Evolutionary conservation across 2,888 invertebrate species (phyloP), one percentile per base, ranked within the genome.

Genomic region (Torymus auratus): DNA sequence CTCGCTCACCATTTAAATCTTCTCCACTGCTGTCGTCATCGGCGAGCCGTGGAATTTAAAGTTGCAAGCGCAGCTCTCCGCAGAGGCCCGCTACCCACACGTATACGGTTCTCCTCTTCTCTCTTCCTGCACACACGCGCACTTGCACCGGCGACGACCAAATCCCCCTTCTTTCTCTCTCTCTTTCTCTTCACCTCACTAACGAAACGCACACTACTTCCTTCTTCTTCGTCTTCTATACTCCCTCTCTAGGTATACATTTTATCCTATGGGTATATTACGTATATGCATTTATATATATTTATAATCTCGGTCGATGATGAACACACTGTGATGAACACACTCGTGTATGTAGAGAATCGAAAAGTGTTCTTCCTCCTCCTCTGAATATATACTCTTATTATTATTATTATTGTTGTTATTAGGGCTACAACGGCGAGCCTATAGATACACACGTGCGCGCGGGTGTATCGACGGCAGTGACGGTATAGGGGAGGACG

Each of bases 1-100:
- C 55, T 7, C 28, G 60, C 88, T 89, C 86, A 89, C 89, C 88
- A 87, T 88, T 89, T 89, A 89, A 88, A 89, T 88, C 85, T 83
- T 86, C 85, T 82, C 84, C 80, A 85, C 83, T 83, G 85, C 83
- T 83, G 82, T 75, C 78, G 70, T 70, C 80, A 71, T 58, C 69
- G 68, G 67, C 79, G 28, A 5, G 28, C 28, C 28, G 83, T 82
- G 85, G 84, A 89, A 86, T 89, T 88, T 88, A 89, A 89, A 88
- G 83, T 28, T 72, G 74, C 84, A 75, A 70, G 17, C 68, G 55
- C 56, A 76, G 73, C 65, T 61, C 61, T 58, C 78, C 78, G 78
- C 78, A 68, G 3, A 20, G 5, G 41, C 23, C 4, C 20, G 52
- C 61, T 62, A 23, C n/a, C 58, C 13, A 53, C 53, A n/a, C 41